phyloP scores from a whole-genome alignment of 2,888 invertebrate species.

The Aphodius sticticus region DNA sequence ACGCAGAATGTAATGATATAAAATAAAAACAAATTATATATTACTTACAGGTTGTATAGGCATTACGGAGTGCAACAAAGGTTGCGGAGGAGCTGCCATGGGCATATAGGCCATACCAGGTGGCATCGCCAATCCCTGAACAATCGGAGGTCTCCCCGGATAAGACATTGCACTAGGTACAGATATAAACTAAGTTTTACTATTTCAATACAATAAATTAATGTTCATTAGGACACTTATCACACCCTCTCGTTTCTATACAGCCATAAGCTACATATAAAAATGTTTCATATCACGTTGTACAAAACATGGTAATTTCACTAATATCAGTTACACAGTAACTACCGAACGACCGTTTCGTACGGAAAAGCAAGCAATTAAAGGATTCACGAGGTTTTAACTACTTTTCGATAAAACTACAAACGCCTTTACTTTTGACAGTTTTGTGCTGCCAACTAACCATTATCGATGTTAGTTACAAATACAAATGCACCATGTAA shows the following conservation, averaged over 20 bases:
- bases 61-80: slow-evolving; percentile 75
- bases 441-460: not conserved
- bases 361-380: not conserved
- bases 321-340: not conserved
- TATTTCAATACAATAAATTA: not conserved
- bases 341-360: not conserved
- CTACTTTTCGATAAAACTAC: not conserved
- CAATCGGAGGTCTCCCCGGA: slow-evolving; percentile 85
- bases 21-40: slow-evolving; percentile 13
- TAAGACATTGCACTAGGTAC: slow-evolving; percentile 77
- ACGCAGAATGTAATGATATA: slow-evolving; percentile 30
- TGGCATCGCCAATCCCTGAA: slow-evolving; percentile 76
- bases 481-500: not conserved
- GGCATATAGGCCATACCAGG: slow-evolving; percentile 63
- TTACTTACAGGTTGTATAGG: slow-evolving; percentile 77
- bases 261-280: not conserved
- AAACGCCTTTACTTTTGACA: not conserved
- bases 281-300: not conserved
- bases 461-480: not conserved
- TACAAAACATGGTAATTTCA: not conserved
- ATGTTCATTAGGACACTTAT: not conserved
- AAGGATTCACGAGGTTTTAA: not conserved
- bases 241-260: not conserved
- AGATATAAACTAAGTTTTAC: not conserved
- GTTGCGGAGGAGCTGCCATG: slow-evolving; percentile 73